A percentile compares a stretch with the other conserved stretches of the same genome.
These are phyloP conservation scores for Ameiurus melas DNA, from an alignment of 2,113 vertebrate species.

Conservation along the genomic window DNA sequence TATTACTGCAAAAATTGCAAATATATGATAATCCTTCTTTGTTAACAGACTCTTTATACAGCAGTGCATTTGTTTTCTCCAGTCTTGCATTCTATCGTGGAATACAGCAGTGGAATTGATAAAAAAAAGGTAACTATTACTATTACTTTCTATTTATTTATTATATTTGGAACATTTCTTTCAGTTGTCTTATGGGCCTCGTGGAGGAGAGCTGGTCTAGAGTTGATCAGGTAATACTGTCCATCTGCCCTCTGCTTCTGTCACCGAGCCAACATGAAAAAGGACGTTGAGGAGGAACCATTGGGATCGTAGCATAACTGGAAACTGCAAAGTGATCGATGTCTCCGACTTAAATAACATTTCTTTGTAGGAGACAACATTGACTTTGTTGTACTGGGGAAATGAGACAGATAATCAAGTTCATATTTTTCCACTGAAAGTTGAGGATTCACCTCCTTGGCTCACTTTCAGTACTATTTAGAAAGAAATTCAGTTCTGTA, in stretches of 20 bases:
- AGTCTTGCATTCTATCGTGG: not conserved
- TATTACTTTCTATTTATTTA: not conserved
- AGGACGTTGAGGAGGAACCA: constrained; percentile 41
- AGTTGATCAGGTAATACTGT: not conserved
- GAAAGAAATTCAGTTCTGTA: not conserved
- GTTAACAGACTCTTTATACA: not conserved
- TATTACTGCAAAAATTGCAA: not conserved
- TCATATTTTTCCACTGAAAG: not conserved
- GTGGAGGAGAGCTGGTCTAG: not conserved
- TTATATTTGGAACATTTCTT: not conserved
- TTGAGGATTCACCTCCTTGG: not conserved
- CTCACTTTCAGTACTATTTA: not conserved
- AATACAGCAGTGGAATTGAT: not conserved
- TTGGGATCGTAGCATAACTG: not conserved
- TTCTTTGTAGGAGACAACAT: not conserved
- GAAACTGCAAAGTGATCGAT: constrained; percentile 32
- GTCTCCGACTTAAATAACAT: not conserved
- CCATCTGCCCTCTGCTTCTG: constrained; percentile 1
- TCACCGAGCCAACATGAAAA: constrained; percentile 8
- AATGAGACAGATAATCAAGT: not conserved
- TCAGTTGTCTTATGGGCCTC: not conserved
- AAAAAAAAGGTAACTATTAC: not conserved
- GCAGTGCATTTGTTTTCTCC: not conserved
- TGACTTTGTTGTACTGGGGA: not conserved
- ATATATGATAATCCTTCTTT: not conserved